Percentiles rank a stretch among this genome's conserved stretches.
phyloP scores from a whole-genome alignment of 2,113 vertebrate genomes.

The Strix aluco region DNA sequence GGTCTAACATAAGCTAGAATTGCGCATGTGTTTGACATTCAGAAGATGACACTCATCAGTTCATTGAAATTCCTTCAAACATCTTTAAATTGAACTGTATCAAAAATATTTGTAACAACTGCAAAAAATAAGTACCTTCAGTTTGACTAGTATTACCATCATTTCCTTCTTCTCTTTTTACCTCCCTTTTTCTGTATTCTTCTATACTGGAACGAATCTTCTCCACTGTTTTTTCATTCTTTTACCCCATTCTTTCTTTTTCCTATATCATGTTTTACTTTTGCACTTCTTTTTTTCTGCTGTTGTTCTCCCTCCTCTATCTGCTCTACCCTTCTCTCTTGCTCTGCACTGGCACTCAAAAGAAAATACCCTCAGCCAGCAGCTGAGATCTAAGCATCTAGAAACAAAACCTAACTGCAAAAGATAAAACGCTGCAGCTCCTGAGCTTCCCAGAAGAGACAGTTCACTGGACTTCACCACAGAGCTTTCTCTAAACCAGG shows the following conservation, averaged over 20 bases:
- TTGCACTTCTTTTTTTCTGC: neutral
- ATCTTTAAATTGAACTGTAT: neutral
- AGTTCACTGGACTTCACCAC: neutral
- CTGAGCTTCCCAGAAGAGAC: neutral
- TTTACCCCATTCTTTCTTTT: neutral
- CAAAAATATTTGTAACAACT: neutral
- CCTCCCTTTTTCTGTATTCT: neutral
- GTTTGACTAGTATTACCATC: neutral
- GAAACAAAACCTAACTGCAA: neutral
- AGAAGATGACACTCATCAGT: accelerated
- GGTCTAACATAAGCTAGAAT: neutral
- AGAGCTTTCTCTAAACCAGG: neutral
- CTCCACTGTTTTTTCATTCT: neutral
- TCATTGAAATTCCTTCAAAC: neutral
- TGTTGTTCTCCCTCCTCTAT: neutral
- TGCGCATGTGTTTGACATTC: neutral
- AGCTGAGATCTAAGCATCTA: neutral
- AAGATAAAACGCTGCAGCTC: neutral
- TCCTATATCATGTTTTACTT: neutral
- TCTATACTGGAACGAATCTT: neutral
- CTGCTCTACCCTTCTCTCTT: neutral
- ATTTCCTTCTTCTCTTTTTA: neutral
- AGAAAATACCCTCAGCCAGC: conserved; percentile 6
- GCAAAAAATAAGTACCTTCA: neutral
- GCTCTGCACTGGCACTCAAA: neutral